Evolutionary conservation across 2,888 invertebrate species (phyloP), one percentile per base, ranked within the genome.

Genomic region (Sylvicola fuscatus): DNA sequence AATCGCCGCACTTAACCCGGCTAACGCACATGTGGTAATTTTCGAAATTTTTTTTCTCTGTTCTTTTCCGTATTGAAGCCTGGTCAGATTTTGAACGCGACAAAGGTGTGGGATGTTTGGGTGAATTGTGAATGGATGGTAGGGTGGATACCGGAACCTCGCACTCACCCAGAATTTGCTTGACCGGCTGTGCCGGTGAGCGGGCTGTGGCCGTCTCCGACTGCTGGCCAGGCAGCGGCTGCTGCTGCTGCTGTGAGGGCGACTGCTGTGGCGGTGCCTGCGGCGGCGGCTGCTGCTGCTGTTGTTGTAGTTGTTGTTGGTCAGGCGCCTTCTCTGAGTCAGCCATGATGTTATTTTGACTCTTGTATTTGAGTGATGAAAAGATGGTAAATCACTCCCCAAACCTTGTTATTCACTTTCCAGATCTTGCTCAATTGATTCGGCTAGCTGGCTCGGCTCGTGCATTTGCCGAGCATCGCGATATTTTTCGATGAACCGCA

Each of bases 301-400:
- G 34, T 21, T 37, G 33, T 16, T 14, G 29, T 34, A 26, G 37
- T 8, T 14, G 30, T 30, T 42, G 62, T 61, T 68, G 67, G 65
- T 72, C 71, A 60, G 75, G 72, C 68, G 74, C 74, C 66, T 78
- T 77, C 67, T 83, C 87, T 72, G 86, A 78, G 80, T 90, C 89
- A 80, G 87, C 86, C 89, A 90, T 89, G 78, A 72, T 75, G 75
- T 72, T 66, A 71, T 67, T 72, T 72, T 21, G 69, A 70, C 69
- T 70, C 70, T 69, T 27, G 26, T n/a, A 29, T 29, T 29, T 67
- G 72, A 70, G 60, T 71, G 72, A 70, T 71, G 71, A 61, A 62
- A 47, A 65, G 65, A 65, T 66, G 65, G 69, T 69, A 68, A 68
- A 68, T 70, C 67, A 71, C 74, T 72, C 72, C 73, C 72, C 74